Conservation (phyloP, 2,888 invertebrate genomes). For the Apodemia zela region DNA sequence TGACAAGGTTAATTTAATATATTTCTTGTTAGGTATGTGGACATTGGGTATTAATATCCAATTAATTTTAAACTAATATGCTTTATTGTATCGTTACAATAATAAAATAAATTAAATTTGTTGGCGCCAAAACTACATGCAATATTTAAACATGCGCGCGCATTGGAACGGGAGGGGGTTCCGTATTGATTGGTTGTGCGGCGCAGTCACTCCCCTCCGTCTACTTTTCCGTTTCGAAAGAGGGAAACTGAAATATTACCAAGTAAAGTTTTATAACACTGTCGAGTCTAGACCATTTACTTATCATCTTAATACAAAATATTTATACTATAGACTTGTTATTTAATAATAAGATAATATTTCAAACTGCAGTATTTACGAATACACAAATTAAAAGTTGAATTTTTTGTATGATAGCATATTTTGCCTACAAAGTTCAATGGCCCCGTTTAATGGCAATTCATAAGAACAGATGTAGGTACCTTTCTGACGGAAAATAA, state of each 20-base stretch:
- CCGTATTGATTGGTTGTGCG: conserved; percentile 65
- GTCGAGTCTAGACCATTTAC: conserved; percentile 21
- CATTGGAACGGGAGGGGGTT: conserved; percentile 48
- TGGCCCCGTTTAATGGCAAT: conserved; percentile 6
- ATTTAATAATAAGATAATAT: background rate
- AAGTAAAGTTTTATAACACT: conserved; percentile 37
- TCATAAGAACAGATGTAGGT: conserved; percentile 6
- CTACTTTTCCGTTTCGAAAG: conserved; percentile 47
- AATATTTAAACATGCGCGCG: conserved; percentile 57
- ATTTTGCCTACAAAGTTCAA: conserved; percentile 5
- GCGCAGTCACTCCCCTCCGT: conserved; percentile 46
- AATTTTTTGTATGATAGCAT: background rate
- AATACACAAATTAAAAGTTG: background rate
- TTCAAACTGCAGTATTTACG: background rate
- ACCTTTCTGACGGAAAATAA: conserved; percentile 2
- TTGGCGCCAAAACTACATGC: conserved; percentile 52
- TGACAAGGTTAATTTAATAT: background rate
- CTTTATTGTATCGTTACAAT: background rate
- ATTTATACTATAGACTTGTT: background rate
- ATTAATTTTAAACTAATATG: background rate
- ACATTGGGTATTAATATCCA: too few species aligned
- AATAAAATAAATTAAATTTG: conserved; percentile 32
- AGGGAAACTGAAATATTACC: conserved; percentile 49
- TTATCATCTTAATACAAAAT: background rate
- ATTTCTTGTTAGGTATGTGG: too few species aligned